Evolutionary conservation across 30 jellyfish, hydroid and myxozoan species (phyloP).

Genomic region (Turritopsis rubra): DNA sequence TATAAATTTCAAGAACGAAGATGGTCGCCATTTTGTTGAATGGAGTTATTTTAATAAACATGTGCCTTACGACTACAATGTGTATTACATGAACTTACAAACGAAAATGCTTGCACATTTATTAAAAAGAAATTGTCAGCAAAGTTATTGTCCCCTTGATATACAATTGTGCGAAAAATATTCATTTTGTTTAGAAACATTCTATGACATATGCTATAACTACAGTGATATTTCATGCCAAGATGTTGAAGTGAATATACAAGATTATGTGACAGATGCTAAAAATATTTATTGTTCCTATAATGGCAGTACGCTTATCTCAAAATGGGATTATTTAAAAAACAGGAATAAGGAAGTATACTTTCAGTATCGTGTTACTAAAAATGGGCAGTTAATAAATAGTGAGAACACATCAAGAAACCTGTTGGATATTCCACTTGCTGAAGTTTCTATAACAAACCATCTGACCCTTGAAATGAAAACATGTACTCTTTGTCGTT

Average conservation of each 20-base stretch:
- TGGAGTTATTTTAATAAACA: background rate
- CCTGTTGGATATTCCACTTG: background rate
- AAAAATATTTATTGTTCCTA: background rate
- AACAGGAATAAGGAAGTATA: background rate
- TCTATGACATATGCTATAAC: background rate
- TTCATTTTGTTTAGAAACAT: background rate
- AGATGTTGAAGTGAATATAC: background rate
- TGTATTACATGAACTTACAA: no score
- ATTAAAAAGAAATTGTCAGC: background rate
- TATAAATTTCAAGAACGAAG: background rate
- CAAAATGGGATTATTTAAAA: background rate
- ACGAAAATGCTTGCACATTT: background rate
- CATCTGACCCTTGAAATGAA: background rate
- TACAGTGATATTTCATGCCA: background rate
- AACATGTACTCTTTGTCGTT: background rate
- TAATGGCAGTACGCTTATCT: background rate
- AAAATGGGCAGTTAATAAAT: background rate
- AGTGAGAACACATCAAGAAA: background rate
- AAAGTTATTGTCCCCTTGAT: background rate
- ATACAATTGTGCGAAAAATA: background rate
- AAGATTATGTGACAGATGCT: background rate
- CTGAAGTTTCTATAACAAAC: background rate
- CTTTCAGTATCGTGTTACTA: background rate
- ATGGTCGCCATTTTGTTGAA: background rate
- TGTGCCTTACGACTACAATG: background rate